phyloP scores from a whole-genome alignment of 2,888 invertebrate species.

The Nomada lathburiana region DNA sequence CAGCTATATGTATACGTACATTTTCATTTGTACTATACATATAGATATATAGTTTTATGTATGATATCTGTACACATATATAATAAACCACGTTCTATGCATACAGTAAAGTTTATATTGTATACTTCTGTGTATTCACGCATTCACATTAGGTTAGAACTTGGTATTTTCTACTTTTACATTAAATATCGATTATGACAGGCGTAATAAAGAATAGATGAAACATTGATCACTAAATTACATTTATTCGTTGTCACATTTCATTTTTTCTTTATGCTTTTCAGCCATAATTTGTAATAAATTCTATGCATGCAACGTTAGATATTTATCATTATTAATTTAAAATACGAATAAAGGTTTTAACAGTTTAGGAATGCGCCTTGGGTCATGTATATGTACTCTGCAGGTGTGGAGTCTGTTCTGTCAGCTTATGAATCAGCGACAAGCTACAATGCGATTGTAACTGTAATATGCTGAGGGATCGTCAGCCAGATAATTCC shows the following conservation, averaged over 20 bases:
- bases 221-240: background rate
- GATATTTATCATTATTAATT: background rate
- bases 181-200: background rate
- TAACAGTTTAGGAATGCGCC: background rate
- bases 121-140: background rate
- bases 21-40: background rate
- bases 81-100: conserved; percentile 1
- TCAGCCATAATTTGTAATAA: background rate
- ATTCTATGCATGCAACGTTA: background rate
- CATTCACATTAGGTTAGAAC: conserved; percentile 16
- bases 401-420: conserved; percentile 3
- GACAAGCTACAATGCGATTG: conserved; percentile 28
- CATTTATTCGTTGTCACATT: background rate
- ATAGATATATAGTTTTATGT: conserved; percentile 7
- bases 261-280: background rate
- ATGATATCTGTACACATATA: background rate
- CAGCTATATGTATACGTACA: conserved; percentile 7
- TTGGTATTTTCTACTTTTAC: background rate
- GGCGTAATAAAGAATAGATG: background rate
- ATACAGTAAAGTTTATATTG: conserved; percentile 17
- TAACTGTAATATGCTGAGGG: background rate
- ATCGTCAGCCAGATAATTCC: background rate
- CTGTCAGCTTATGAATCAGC: conserved; percentile 45
- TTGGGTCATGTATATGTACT: background rate
- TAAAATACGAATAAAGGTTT: too few relatives aligned